phyloP scores from a whole-genome alignment of 1,140 invertebrate species.

The Laupala kohalensis region DNA sequence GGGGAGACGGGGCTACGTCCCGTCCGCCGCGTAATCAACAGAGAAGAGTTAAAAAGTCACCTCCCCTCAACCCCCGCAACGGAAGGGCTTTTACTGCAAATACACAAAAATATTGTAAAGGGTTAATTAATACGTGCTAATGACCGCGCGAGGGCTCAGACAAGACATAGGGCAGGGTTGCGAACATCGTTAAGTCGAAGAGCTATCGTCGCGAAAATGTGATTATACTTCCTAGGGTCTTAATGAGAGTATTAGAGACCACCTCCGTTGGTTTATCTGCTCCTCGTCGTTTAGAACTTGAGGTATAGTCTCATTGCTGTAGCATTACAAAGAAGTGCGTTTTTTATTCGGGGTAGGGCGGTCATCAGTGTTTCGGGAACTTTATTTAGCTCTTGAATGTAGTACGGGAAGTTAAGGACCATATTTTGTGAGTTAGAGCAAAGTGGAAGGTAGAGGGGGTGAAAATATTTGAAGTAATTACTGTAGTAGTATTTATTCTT shows the following conservation, averaged over 20 bases:
- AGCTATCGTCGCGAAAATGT: not conserved
- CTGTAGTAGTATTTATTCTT: too few relatives aligned
- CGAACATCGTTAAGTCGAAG: not conserved
- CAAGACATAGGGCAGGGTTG: too few relatives aligned
- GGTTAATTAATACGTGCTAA: not conserved
- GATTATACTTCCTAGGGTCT: not conserved
- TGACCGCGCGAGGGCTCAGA: not conserved
- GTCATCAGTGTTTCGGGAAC: too few relatives aligned
- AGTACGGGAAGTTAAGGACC: too few relatives aligned
- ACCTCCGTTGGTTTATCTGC: not conserved
- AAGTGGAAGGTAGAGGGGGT: too few relatives aligned
- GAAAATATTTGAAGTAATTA: too few relatives aligned
- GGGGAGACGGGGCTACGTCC: not conserved
- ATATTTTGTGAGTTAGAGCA: too few relatives aligned
- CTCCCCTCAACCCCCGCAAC: not conserved
- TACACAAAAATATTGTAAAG: not conserved
- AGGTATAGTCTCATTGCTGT: not conserved
- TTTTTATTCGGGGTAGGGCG: not conserved
- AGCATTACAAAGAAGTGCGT: not conserved
- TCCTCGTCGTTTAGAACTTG: not conserved
- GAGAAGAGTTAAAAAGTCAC: not conserved
- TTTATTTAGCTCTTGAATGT: too few relatives aligned
- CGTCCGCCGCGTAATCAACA: too few relatives aligned
- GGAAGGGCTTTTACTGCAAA: not conserved
- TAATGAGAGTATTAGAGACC: not conserved